Conservation (phyloP, 2,113 vertebrate genomes). For the Rhinogobius similis region DNA sequence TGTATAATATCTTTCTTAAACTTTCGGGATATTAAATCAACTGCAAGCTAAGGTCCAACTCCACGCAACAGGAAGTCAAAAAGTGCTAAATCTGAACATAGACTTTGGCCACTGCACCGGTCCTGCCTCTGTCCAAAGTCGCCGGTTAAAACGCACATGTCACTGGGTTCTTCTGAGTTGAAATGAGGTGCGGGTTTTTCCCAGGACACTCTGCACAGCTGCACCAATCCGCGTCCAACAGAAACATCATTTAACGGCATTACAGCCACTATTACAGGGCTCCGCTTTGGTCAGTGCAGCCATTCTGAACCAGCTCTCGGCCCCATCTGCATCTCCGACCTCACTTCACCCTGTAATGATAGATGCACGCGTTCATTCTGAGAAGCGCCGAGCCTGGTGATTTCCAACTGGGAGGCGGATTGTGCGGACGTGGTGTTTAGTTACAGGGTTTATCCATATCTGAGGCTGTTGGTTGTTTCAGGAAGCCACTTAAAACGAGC, state of each 20-base stretch:
- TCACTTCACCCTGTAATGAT: neutral
- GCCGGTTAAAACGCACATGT: neutral
- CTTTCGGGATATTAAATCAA: too few relatives aligned
- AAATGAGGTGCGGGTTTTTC: neutral
- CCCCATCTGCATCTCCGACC: neutral
- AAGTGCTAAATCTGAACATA: too few relatives aligned
- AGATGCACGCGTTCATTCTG: neutral
- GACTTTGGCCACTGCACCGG: too few relatives aligned
- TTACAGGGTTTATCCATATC: too few relatives aligned
- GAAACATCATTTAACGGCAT: conserved; percentile 19
- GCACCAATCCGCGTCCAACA: conserved; percentile 11
- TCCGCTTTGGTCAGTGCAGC: neutral
- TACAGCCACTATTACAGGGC: neutral
- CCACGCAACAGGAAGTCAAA: too few relatives aligned
- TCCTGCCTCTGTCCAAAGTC: neutral
- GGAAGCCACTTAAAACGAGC: too few relatives aligned
- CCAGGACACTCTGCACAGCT: conserved; percentile 23
- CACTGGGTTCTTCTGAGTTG: neutral
- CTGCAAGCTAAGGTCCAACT: too few relatives aligned
- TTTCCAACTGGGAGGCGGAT: neutral
- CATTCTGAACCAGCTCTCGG: neutral
- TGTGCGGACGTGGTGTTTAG: neutral
- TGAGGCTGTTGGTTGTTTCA: too few relatives aligned
- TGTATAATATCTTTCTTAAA: too few relatives aligned
- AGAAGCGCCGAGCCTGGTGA: neutral